Conservation (phyloP, 2,888 invertebrate species). For the Drosophila greeni region DNA sequence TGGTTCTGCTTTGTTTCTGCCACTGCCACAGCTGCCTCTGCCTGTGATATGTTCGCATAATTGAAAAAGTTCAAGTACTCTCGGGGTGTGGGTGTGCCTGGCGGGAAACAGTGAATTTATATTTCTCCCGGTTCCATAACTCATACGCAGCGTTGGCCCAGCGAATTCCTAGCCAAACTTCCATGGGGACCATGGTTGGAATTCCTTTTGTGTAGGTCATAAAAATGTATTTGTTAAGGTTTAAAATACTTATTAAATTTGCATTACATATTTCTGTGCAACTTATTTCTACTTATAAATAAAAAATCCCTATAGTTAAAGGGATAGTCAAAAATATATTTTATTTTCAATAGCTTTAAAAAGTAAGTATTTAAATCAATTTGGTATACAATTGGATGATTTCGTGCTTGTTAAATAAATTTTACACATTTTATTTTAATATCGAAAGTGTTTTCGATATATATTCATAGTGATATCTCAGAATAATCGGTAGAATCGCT, state of each 20-base stretch:
- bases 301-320: too few species aligned
- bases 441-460: not conserved
- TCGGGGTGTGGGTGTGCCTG: conserved; percentile 8
- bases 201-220: not conserved
- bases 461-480: not conserved
- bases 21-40: conserved; percentile 21
- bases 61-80: conserved; percentile 65
- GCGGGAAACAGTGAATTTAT: conserved; percentile 18
- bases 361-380: too few species aligned
- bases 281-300: too few species aligned
- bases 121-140: conserved; percentile 44
- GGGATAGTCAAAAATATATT: too few species aligned
- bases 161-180: conserved; percentile 18
- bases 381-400: too few species aligned
- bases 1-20: conserved; percentile 20
- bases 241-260: not conserved
- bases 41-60: conserved; percentile 54
- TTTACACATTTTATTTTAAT: not conserved
- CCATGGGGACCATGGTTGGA: not conserved
- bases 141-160: conserved; percentile 59
- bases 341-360: too few species aligned
- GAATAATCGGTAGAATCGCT: not conserved
- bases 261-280: too few species aligned
- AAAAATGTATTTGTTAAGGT: not conserved
- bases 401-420: too few species aligned